Percentiles rank a stretch among this genome's conserved stretches.
Conservation (phyloP, 2,888 invertebrate species). For the Torymus auratus region DNA sequence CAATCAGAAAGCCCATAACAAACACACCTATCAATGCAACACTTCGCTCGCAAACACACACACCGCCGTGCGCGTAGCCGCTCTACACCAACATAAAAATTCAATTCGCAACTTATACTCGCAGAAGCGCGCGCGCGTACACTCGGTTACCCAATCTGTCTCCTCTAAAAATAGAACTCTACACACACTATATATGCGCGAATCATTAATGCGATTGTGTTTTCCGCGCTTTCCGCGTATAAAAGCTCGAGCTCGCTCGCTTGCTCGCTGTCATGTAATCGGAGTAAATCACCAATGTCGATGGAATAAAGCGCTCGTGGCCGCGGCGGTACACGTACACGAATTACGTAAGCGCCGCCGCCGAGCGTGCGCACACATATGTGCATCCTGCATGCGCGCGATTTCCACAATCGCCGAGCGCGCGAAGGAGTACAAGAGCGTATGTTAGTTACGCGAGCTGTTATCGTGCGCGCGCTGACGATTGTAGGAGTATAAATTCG, state of each 20-base stretch:
- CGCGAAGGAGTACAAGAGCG: too few species aligned
- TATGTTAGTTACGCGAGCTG: too few species aligned
- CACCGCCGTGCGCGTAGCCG: too few species aligned
- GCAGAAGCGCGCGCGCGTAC: not conserved
- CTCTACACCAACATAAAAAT: too few species aligned
- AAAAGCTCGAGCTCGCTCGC: not conserved
- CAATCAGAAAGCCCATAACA: too few species aligned
- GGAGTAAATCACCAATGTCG: constrained; percentile 40
- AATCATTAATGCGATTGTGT: constrained; percentile 13
- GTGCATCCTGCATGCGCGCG: not conserved
- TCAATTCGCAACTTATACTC: constrained; percentile 36
- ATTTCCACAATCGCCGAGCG: too few species aligned
- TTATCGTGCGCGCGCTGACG: not conserved
- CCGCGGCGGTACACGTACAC: too few species aligned
- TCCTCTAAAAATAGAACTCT: constrained; percentile 7
- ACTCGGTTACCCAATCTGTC: not conserved
- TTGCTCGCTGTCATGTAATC: constrained; percentile 12
- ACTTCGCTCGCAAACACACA: too few species aligned
- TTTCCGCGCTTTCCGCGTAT: constrained; percentile 13
- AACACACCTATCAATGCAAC: too few species aligned
- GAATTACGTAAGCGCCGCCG: constrained; percentile 9
- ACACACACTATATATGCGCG: too few species aligned
- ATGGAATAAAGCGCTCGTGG: not conserved
- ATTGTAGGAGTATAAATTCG: too few species aligned
- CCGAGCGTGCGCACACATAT: not conserved